Evolutionary conservation across 2,113 vertebrate genomes (phyloP), one percentile per base, ranked within the genome.

Genomic region (Nothoprocta perdicaria): DNA sequence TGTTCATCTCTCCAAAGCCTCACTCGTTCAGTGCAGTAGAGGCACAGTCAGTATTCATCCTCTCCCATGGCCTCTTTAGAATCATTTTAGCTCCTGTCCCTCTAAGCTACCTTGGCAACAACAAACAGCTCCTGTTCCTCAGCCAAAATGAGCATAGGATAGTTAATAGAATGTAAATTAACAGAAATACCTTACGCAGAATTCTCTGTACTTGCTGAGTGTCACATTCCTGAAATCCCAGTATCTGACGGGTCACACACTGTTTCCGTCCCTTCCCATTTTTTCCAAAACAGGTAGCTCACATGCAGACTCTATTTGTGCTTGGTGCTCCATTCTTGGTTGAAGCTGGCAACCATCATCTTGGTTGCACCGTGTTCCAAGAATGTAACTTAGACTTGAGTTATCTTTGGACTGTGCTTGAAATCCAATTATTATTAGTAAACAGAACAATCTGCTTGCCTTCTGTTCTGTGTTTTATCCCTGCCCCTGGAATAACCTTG

Each of bases 211-310:
- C 46, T 76, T 57, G 48, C 58, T 10, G 69, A 80, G 71, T 48
- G 71, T 10, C 0, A 1, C 48, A 58, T 86, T 84, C 74, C 89
- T 63, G 48, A 67, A 58, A 74, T 65, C 68, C 68, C 21, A 23
- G 17, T 66, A 35, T 69, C 69, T 63, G 53, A 53, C 38, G 58
- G 69, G 74, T 86, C 82, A 63, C 60, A 61, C 79, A 33, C 68
- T 84, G 48, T 91, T 95, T 95, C 82, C 74, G 80, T 22, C 82
- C 45, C 60, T 77, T 57, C 55, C 55, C 48, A 65, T 84, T 77
- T 89, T 89, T 89, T 80, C 91, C 89, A 89, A 82, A 73, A 40
- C 89, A 93, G 91, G 89, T 89, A 95, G 74, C 23, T 80, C 48
- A 68, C 8, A 0, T 73, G 80, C 78, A 80, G 31, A 9, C 55